Base-by-base conservation (phyloP, 2,888 invertebrate genomes). In the Synanthedon vespiformis region DNA sequence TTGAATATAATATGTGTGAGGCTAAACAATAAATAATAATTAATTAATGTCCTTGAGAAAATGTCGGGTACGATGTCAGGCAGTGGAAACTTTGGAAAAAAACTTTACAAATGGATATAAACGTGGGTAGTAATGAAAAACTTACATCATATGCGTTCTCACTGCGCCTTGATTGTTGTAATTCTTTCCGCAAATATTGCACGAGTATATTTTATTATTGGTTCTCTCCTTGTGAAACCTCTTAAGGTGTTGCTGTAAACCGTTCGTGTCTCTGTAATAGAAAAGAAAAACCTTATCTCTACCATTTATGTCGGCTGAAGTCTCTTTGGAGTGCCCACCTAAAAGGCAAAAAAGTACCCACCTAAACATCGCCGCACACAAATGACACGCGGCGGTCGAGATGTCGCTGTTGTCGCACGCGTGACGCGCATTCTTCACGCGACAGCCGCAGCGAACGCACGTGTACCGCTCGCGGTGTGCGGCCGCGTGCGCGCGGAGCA, bases 61-160 rank as follows among this genome's bases (percentile, higher is more conserved):
- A 22, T 22, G 22, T 5, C 22, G 22, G 22, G 22, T 22, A 5
- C 22, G 22, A 22, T 22, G 4, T 1, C 22, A 4, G 22, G 18
- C 18, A 22, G 4, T 22, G 18, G 3, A 22, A 22, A 22, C 18
- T 22, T 22, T 22, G 27, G 27, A 8, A n/a, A n/a, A n/a, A n/a
- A n/a, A n/a, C n/a, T n/a, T n/a, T n/a, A n/a, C n/a, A n/a, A n/a
- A n/a, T n/a, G 1, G 18, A 18, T 18, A 18, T 18, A 18, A 18
- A 18, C 2, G 18, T 18, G 18, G 18, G 22, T 22, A 4, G 22
- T 4, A 22, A 22, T 4, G 1, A 22, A 22, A 22, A 22, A 13
- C 80, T 75, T 40, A 85, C 86, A 86, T 71, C 79, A 85, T 82
- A 57, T 86, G 86, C 0, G 79, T 80, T 27, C 85, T 61, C 0